phyloP scores from a whole-genome alignment of 2,113 vertebrate genomes.

The Propithecus coquereli region DNA sequence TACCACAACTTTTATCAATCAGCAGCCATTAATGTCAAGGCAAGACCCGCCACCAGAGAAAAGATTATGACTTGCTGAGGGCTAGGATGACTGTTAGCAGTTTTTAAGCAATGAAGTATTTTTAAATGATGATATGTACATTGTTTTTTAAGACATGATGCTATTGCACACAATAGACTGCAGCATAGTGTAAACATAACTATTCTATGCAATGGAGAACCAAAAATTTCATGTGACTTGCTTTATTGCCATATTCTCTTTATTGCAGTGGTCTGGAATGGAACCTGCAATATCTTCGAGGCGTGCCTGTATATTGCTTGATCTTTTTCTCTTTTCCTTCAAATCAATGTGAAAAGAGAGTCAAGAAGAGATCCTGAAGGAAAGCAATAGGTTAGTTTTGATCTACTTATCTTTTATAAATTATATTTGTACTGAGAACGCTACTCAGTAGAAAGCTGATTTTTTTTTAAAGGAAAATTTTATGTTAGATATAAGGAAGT shows the following conservation, averaged over 20 bases:
- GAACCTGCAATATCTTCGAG: neutral
- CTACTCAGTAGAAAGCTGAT: neutral
- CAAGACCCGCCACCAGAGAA: neutral
- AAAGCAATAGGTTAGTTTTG: neutral
- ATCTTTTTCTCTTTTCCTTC: neutral
- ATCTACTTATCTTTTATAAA: conserved; percentile 29
- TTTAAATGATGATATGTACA: neutral
- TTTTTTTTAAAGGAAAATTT: neutral
- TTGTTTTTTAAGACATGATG: neutral
- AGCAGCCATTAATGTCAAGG: neutral
- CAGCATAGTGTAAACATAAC: neutral
- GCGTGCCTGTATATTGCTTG: neutral
- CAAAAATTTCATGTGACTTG: neutral
- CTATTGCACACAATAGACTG: neutral
- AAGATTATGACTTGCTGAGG: neutral
- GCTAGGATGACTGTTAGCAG: neutral
- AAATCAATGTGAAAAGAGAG: neutral
- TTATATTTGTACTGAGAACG: conserved; percentile 25
- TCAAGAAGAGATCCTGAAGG: neutral
- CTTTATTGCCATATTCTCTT: neutral
- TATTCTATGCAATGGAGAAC: neutral
- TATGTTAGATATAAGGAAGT: conserved; percentile 52
- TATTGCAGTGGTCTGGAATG: neutral
- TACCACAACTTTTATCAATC: neutral
- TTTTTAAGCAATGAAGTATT: neutral